Percentiles rank a stretch among this genome's conserved stretches.
phyloP scores from a whole-genome alignment of 2,797 vertebrate genomes.

The Vespertilio murinus region DNA sequence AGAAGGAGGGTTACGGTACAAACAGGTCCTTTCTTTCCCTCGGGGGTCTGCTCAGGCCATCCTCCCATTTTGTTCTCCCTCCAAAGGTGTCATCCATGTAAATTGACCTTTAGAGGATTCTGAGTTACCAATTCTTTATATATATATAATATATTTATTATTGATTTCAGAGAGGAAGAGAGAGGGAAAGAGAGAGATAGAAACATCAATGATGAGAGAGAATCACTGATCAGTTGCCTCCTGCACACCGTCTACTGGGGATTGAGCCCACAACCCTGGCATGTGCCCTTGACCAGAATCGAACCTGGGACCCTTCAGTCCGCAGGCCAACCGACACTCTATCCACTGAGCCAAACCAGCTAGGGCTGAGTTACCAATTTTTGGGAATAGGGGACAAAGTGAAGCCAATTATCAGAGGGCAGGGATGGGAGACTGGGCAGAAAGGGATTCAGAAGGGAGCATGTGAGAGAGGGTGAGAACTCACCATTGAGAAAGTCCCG shows the following conservation, averaged over 20 bases:
- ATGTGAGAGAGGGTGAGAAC: neutral
- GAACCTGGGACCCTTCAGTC: too few species aligned
- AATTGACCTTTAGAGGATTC: neutral
- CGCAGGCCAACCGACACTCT: too few species aligned
- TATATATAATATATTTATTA: too few species aligned
- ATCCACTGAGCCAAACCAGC: too few species aligned
- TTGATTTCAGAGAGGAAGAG: too few species aligned
- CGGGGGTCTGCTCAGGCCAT: neutral
- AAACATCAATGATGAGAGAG: too few species aligned
- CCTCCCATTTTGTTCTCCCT: neutral
- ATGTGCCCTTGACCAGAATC: too few species aligned
- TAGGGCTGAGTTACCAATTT: conserved; percentile 7
- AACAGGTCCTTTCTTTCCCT: neutral
- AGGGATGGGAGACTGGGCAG: neutral
- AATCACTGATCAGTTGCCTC: too few species aligned
- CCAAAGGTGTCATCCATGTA: neutral
- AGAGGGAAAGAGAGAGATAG: too few species aligned
- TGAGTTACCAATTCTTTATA: conserved; percentile 13
- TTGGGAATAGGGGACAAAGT: neutral
- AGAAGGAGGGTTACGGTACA: neutral
- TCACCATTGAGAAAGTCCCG: conserved; percentile 95
- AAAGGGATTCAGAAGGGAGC: neutral
- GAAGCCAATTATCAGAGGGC: neutral
- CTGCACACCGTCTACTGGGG: too few species aligned
- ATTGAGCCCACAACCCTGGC: too few species aligned